Evolutionary conservation across 1,140 invertebrate species (phyloP).

Genomic region (Episyrphus balteatus): DNA sequence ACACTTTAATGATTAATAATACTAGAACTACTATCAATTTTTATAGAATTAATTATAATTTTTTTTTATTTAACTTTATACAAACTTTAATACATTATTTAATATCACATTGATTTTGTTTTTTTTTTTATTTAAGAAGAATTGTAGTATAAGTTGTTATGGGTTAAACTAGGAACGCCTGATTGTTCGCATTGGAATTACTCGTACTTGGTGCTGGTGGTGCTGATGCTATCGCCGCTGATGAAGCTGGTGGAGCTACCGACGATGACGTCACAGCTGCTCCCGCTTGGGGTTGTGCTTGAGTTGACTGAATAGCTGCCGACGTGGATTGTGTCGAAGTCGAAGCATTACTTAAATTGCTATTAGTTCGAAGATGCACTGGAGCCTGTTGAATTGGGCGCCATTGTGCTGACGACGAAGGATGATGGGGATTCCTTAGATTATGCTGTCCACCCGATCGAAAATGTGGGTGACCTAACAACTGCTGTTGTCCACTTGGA

Average conservation of each 20-base stretch:
- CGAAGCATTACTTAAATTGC: conserved; percentile 30
- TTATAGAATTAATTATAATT: too few species aligned
- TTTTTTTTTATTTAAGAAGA: too few species aligned
- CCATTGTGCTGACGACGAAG: conserved; percentile 8
- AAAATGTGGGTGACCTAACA: conserved; percentile 7
- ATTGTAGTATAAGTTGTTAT: too few species aligned
- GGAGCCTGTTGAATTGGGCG: conserved; percentile 13
- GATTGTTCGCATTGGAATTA: too few species aligned
- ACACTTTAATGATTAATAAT: too few species aligned
- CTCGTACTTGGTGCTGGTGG: too few species aligned
- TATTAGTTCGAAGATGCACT: conserved; percentile 30
- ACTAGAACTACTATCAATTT: too few species aligned
- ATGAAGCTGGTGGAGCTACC: conserved; percentile 12
- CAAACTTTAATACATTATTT: too few species aligned
- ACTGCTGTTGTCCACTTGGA: conserved; percentile 22
- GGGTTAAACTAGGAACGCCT: too few species aligned
- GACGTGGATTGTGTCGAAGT: conserved; percentile 32
- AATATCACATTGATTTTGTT: too few species aligned
- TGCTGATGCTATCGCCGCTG: background rate
- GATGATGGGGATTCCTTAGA: conserved; percentile 12
- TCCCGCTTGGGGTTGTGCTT: conserved; percentile 26
- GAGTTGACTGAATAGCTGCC: conserved; percentile 8
- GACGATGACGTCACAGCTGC: conserved; percentile 15
- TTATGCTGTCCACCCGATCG: conserved; percentile 10
- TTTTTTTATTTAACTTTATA: too few species aligned